A percentile compares a stretch with the other conserved stretches of the same genome.
Conservation (phyloP, 2,888 invertebrate species). For the Blastobasis adustella region DNA sequence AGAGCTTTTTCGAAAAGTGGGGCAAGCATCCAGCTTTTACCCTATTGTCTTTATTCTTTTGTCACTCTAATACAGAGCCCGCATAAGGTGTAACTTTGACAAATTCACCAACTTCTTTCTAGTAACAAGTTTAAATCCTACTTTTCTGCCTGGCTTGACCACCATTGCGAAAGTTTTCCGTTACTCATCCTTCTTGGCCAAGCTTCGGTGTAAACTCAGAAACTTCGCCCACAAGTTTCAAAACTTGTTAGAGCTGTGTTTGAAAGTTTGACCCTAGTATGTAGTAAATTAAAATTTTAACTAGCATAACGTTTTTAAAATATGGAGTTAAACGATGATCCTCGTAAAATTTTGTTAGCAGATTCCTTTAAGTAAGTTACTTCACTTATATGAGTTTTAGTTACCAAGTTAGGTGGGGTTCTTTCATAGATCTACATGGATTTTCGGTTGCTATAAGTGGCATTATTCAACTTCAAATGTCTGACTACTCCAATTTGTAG, state of each 20-base stretch:
- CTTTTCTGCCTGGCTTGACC: slow-evolving; percentile 11
- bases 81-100: too few species aligned
- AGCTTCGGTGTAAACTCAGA: slow-evolving; percentile 5
- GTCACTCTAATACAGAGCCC: too few species aligned
- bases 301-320: not conserved
- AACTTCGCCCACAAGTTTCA: slow-evolving; percentile 7
- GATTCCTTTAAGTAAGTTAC: not conserved
- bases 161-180: slow-evolving; percentile 12
- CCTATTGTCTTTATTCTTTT: too few species aligned
- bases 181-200: slow-evolving; percentile 1
- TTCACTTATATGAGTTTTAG: not conserved
- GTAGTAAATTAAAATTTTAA: slow-evolving; percentile 6
- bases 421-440: not conserved
- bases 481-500: not conserved
- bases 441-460: not conserved
- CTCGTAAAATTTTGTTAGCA: not conserved
- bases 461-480: not conserved
- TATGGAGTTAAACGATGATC: too few species aligned
- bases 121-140: not conserved
- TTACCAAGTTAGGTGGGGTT: not conserved
- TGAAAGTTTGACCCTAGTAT: not conserved
- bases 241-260: slow-evolving; percentile 7
- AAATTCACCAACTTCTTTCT: too few species aligned
- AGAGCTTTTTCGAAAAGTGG: too few species aligned
- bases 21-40: too few species aligned